Conservation (phyloP, 2,797 vertebrate genomes). For the Tapera naevia region DNA sequence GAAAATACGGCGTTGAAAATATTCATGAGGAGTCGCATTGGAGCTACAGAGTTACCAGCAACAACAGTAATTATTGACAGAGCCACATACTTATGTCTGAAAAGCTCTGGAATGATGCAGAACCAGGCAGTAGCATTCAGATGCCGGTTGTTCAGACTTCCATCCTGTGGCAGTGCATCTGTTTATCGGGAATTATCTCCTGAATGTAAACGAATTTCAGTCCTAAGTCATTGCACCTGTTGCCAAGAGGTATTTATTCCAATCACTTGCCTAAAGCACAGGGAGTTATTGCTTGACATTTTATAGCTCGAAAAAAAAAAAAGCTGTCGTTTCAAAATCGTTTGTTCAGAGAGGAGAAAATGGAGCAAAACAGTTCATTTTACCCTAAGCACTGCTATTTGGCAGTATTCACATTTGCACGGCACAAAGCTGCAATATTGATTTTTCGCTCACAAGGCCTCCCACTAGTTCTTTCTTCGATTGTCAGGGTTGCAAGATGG, state of each 20-base stretch:
- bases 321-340: conserved; percentile 78
- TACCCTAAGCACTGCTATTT: conserved; percentile 81
- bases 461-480: conserved; percentile 78
- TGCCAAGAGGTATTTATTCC: conserved; percentile 73
- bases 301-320: conserved; percentile 59
- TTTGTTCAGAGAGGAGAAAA: conserved; percentile 77
- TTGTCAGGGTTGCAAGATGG: conserved; percentile 80
- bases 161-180: conserved; percentile 50
- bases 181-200: conserved; percentile 62
- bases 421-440: conserved; percentile 83
- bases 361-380: conserved; percentile 80
- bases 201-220: conserved; percentile 69
- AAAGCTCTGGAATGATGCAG: conserved; percentile 56
- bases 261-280: conserved; percentile 62
- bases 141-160: conserved; percentile 23
- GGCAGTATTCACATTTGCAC: conserved; percentile 82
- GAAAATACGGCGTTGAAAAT: conserved; percentile 72
- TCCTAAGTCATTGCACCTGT: conserved; percentile 74
- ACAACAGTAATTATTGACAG: conserved; percentile 78
- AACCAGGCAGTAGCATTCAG: conserved; percentile 19
- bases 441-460: conserved; percentile 81
- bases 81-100: conserved; percentile 52
- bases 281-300: conserved; percentile 74
- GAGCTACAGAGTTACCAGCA: conserved; percentile 71
- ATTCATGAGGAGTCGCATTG: conserved; percentile 65